Evolutionary conservation across 2,113 vertebrate species (phyloP), one percentile per base, ranked within the genome.

Genomic region (Leiothrix lutea): DNA sequence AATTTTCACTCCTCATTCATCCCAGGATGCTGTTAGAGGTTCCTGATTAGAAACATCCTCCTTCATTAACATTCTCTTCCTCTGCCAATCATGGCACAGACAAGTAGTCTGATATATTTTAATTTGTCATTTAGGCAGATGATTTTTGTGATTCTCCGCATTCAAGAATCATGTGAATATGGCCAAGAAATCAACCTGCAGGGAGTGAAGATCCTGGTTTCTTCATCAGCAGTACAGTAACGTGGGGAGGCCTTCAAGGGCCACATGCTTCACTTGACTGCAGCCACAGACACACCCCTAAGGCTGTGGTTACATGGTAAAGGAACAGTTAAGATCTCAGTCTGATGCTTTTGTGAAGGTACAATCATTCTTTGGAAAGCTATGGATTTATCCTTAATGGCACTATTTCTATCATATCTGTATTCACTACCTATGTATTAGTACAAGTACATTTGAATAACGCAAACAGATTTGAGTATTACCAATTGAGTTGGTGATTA

Each of bases 11-110:
- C 66, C 92, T 95, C 0, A 2, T 90, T 94, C 89, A 81, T 95
- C 80, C 85, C 90, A 93, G 85, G 92, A 92, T n/a, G 35, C 16
- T 58, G 44, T 64, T 78, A 94, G 89, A 88, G 56, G 25, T 82
- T 95, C 44, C 73, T 96, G 95, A 97, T 95, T 93, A 77, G 82
- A 94, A 96, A 84, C 87, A 90, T 74, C 88, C 35, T 79, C 73
- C 71, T 81, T 86, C 87, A 73, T 96, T 94, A 95, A 28, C 60
- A 89, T 81, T 91, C 67, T 81, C 9, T 88, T 90, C 31, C 57
- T 88, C 77, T 11, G 15, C 78, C 64, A 92, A 8, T 24, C 42
- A 25, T 96, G 89, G 79, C 79, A 87, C 0, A 28, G 44, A 88
- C 0, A 21, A 95, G 80, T 74, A 94, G 79, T 81, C 72, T 0